Evolutionary conservation across 2,797 vertebrate species (phyloP), one percentile per base, ranked within the genome.

Genomic region (Salmo trutta): DNA sequence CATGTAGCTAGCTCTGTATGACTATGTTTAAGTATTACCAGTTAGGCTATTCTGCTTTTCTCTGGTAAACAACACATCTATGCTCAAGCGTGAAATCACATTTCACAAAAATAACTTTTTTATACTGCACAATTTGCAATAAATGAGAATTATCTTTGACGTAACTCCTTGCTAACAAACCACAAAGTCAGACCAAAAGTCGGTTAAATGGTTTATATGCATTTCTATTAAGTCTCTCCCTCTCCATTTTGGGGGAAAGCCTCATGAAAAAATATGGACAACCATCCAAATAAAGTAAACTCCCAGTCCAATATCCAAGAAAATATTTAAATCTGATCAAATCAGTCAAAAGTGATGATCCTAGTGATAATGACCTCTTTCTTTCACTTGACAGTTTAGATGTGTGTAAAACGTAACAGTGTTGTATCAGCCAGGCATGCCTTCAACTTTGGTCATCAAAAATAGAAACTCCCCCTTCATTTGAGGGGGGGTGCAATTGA

Each of bases 191-290:
- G 41, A 84, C 75, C 85, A 92, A 91, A 88, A 75, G 54, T 78
- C 77, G 65, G 82, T 90, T 24, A 93, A 92, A 90, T 91, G 77
- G 72, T 90, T 89, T 84, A 91, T 89, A 87, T 82, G 90, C 85
- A 80, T 71, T 89, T 91, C 83, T 85, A 77, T 79, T 29, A 75
- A 87, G 73, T 81, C 79, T 75, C 87, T 76, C 84, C 86, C 85
- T 88, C 86, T 87, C 85, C 81, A 85, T 81, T 78, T 79, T 67
- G 84, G 84, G 79, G 73, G 19, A 62, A 74, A 47, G 85, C 84
- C 79, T 90, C 75, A 84, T 92, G 85, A 81, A 91, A 91, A 91
- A 91, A 91, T 87, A 88, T 87, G 86, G 84, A 88, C 86, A 83
- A 87, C 75, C 77, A 82, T 84, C 87, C 78, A 92, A 70, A 91